A percentile compares a stretch with the other conserved stretches of the same genome.
These are phyloP conservation scores for Drosophila parthenogenetica DNA, from an alignment of 2,888 invertebrate species.

Conservation along the genomic window DNA sequence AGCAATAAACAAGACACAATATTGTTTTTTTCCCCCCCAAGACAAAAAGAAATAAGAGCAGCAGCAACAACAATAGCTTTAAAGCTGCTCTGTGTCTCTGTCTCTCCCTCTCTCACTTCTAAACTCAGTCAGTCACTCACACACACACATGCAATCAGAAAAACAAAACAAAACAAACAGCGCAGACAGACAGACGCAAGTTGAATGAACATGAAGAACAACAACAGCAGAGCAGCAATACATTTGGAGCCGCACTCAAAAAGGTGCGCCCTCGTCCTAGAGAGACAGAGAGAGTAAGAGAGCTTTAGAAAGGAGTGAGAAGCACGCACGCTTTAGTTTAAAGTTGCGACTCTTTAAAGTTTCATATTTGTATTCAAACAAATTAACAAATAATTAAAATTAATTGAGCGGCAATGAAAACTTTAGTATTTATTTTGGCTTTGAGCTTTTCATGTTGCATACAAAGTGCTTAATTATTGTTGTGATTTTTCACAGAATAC, in stretches of 20 bases:
- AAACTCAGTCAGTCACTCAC: conserved; percentile 8
- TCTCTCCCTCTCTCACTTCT: conserved; percentile 27
- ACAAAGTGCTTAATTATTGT: conserved; percentile 23
- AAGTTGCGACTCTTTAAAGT: background rate
- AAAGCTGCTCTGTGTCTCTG: conserved; percentile 32
- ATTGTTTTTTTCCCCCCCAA: conserved; percentile 55
- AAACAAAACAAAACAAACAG: conserved; percentile 31
- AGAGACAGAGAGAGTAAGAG: conserved; percentile 12
- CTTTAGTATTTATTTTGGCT: background rate
- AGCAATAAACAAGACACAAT: conserved; percentile 78
- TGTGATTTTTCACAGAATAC: conserved; percentile 17
- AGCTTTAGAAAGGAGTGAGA: conserved; percentile 5
- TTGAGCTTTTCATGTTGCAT: conserved; percentile 1
- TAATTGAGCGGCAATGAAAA: conserved; percentile 3
- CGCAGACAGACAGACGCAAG: conserved; percentile 62
- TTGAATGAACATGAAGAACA: conserved; percentile 62
- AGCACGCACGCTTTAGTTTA: conserved; percentile 1
- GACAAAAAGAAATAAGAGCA: conserved; percentile 71
- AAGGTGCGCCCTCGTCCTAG: conserved; percentile 46
- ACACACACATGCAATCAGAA: conserved; percentile 23
- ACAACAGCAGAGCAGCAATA: conserved; percentile 30
- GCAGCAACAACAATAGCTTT: conserved; percentile 31
- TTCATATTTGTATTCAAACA: too few relatives aligned
- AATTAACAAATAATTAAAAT: conserved; percentile 13
- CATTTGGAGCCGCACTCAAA: conserved; percentile 10